A percentile compares a stretch with the other conserved stretches of the same genome.
Evolutionary conservation across 2,113 vertebrate genomes (phyloP).

Genomic region (Paedocypris sp.): DNA sequence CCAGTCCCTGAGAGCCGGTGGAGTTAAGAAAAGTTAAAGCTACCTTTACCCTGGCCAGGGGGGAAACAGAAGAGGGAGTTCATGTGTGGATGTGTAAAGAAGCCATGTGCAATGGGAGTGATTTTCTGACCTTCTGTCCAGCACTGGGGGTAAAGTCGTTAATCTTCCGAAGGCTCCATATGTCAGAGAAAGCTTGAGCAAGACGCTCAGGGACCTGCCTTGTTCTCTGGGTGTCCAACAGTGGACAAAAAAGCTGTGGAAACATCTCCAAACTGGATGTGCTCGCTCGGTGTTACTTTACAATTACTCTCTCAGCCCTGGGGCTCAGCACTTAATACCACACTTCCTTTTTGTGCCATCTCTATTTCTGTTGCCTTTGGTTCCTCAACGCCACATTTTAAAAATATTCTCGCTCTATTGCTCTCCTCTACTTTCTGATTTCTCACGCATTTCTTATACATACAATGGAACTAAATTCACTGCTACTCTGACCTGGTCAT

Average conservation of each 20-base stretch:
- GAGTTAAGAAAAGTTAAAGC: slow-evolving; percentile 88
- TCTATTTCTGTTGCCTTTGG: slow-evolving; percentile 14
- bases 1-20: slow-evolving; percentile 59
- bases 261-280: slow-evolving; percentile 76
- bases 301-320: slow-evolving; percentile 81
- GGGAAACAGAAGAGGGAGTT: slow-evolving; percentile 40
- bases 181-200: slow-evolving; percentile 77
- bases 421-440: neutral
- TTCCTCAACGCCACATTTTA: neutral
- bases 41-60: slow-evolving; percentile 65
- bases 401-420: slow-evolving; percentile 18
- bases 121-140: slow-evolving; percentile 88
- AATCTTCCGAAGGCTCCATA: slow-evolving; percentile 79
- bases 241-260: slow-evolving; percentile 62
- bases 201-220: slow-evolving; percentile 72
- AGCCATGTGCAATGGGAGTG: slow-evolving; percentile 82
- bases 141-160: slow-evolving; percentile 85
- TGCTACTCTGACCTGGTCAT: slow-evolving; percentile 29
- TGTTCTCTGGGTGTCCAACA: slow-evolving; percentile 74
- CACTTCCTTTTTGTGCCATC: slow-evolving; percentile 9
- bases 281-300: slow-evolving; percentile 85
- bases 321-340: slow-evolving; percentile 38
- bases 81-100: slow-evolving; percentile 46
- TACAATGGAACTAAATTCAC: neutral
- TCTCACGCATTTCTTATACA: neutral